These are phyloP conservation scores for pig (Sus scrofa) DNA, from an alignment of 2,113 vertebrate genomes.

Conservation along the genomic window DNA sequence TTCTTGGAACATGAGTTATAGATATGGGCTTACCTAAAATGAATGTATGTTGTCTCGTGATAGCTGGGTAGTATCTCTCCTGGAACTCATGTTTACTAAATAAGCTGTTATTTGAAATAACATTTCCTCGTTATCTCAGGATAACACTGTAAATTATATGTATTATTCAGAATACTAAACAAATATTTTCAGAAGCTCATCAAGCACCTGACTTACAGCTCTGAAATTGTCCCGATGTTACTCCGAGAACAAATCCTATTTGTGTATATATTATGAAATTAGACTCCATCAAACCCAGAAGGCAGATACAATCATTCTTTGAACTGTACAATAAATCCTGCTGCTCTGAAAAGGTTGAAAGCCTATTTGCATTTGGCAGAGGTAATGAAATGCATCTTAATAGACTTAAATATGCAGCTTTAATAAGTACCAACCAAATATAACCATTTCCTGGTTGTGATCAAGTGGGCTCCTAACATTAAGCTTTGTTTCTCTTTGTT, in stretches of 20 bases:
- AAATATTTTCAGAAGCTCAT: slow-evolving; percentile 85
- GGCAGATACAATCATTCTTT: slow-evolving; percentile 83
- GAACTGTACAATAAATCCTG: slow-evolving; percentile 83
- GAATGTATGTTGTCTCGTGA: slow-evolving; percentile 41
- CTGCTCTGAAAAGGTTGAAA: slow-evolving; percentile 84
- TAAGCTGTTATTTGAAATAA: slow-evolving; percentile 69
- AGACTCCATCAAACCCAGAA: slow-evolving; percentile 69
- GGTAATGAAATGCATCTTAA: slow-evolving; percentile 85
- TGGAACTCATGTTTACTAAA: slow-evolving; percentile 51
- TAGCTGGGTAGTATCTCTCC: slow-evolving; percentile 48
- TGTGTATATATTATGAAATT: slow-evolving; percentile 73
- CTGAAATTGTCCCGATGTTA: slow-evolving; percentile 71
- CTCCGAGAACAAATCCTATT: slow-evolving; percentile 81
- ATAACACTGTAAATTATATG: slow-evolving; percentile 75
- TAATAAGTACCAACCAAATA: slow-evolving; percentile 76
- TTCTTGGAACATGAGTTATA: slow-evolving; percentile 66
- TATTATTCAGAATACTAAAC: slow-evolving; percentile 81
- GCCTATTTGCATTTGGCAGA: slow-evolving; percentile 81
- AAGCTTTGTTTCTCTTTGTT: slow-evolving; percentile 70
- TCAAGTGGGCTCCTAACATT: slow-evolving; percentile 70
- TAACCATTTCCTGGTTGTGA: slow-evolving; percentile 68
- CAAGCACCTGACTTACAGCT: slow-evolving; percentile 80
- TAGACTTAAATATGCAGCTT: slow-evolving; percentile 74
- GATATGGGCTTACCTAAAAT: slow-evolving; percentile 60
- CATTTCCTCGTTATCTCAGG: slow-evolving; percentile 73